Percentiles rank a stretch among this genome's conserved stretches.
phyloP scores from a whole-genome alignment of 1,140 invertebrate species.

The Tetramorium alpestre region DNA sequence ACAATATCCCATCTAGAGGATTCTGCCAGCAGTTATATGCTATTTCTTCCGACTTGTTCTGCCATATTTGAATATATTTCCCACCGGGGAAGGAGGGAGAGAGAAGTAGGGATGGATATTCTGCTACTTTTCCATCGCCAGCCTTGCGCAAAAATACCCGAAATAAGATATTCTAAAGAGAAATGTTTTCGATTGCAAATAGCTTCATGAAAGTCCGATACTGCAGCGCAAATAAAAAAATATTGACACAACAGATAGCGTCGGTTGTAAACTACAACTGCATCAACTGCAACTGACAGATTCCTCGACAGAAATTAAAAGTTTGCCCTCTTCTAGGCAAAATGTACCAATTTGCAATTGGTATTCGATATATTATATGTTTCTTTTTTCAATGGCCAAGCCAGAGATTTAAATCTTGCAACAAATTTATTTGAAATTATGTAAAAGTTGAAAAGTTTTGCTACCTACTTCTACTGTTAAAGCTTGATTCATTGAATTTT shows the following conservation, averaged over 20 bases:
- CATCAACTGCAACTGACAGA: background rate
- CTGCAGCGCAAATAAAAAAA: constrained; percentile 30
- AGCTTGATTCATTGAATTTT: background rate
- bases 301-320: background rate
- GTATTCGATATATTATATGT: background rate
- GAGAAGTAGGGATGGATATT: background rate
- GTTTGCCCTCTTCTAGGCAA: background rate
- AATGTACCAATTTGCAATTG: background rate
- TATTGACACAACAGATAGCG: constrained; percentile 32
- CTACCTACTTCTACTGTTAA: too few species aligned
- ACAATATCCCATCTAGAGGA: constrained; percentile 32
- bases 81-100: background rate
- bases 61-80: constrained; percentile 19
- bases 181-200: constrained; percentile 48
- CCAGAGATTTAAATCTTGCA: background rate
- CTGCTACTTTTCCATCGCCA: background rate
- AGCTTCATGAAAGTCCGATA: constrained; percentile 28
- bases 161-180: constrained; percentile 45
- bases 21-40: background rate
- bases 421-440: background rate
- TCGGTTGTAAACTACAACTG: background rate
- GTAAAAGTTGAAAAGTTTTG: background rate
- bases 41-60: constrained; percentile 2
- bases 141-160: background rate
- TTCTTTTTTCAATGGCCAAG: background rate